Evolutionary conservation across 2,113 vertebrate genomes (phyloP), one percentile per base, ranked within the genome.

Genomic region (Morone saxatilis): DNA sequence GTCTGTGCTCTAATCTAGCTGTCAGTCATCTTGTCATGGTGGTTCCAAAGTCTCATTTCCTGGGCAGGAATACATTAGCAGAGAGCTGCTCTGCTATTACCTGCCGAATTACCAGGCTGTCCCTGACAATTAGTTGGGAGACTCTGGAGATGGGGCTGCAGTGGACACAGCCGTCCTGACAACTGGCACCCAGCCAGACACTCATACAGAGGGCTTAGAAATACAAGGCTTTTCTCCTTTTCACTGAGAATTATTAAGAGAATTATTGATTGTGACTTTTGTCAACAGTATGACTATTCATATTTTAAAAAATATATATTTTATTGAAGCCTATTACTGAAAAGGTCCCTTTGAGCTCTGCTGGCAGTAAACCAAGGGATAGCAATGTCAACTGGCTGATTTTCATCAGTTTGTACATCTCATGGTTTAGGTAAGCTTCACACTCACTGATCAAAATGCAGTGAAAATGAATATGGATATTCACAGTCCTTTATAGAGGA

Each of bases 1-100:
- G 65, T 83, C 84, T 68, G 59, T 4, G 61, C 68, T 83, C 67
- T 92, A 90, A 92, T 92, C 85, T 81, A 81, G 72, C 89, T 93
- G 91, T 92, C 92, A 92, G 12, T 93, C 93, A 93, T 86, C 53
- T 81, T 92, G 90, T 92, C 90, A 89, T 22, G 19, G 16, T 22
- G 72, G 56, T 80, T 80, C 85, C 80, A 87, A 70, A 92, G 85
- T 90, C 90, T 91, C 89, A 91, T 92, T 93, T 91, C 87, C 88
- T 61, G 86, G 76, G 76, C 80, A 89, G 88, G 78, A 90, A 88
- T 87, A 85, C 88, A 94, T 94, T 90, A 91, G 78, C 78, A 76
- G 77, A 84, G 89, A 74, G 76, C 86, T 76, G 88, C 85, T 86
- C 82, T 60, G 51, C 93, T 75, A 87, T 94, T 80, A 92, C 91